Percentiles rank a stretch among this genome's conserved stretches.
phyloP scores from a whole-genome alignment of 2,113 vertebrate genomes.

The Mellivora capensis region DNA sequence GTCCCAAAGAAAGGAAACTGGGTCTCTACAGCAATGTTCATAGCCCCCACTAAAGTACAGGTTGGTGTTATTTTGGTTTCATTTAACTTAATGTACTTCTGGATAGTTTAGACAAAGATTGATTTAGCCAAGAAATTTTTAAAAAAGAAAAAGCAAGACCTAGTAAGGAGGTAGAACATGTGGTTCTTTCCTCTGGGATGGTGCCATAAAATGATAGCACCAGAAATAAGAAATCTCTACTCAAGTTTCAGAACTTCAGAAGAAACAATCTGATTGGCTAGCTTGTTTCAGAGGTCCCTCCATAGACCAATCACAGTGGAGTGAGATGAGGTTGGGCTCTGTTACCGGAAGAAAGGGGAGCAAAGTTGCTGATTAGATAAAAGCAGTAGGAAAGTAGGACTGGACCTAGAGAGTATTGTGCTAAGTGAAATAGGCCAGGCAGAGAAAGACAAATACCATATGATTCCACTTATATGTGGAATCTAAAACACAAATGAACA shows the following conservation, averaged over 20 bases:
- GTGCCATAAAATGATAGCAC: background rate
- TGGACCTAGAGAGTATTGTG: background rate
- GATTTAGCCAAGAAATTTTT: background rate
- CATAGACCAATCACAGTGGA: background rate
- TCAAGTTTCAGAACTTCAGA: background rate
- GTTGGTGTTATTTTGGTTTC: background rate
- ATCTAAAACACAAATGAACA: background rate
- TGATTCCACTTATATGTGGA: background rate
- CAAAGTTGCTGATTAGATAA: background rate
- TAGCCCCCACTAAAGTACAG: background rate
- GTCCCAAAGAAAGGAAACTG: background rate
- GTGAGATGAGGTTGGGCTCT: no score
- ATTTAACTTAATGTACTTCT: background rate
- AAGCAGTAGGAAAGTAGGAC: background rate
- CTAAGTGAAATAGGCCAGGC: background rate
- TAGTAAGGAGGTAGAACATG: background rate
- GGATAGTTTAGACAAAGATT: background rate
- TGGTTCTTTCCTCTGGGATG: background rate
- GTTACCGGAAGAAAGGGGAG: background rate
- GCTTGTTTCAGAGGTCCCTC: background rate
- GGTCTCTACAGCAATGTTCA: background rate
- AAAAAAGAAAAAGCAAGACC: background rate
- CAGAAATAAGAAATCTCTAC: background rate
- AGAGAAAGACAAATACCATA: background rate
- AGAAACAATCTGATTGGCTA: background rate